Base-by-base conservation (phyloP, 2,888 invertebrate species). In the Caenorhabditis japonica region DNA sequence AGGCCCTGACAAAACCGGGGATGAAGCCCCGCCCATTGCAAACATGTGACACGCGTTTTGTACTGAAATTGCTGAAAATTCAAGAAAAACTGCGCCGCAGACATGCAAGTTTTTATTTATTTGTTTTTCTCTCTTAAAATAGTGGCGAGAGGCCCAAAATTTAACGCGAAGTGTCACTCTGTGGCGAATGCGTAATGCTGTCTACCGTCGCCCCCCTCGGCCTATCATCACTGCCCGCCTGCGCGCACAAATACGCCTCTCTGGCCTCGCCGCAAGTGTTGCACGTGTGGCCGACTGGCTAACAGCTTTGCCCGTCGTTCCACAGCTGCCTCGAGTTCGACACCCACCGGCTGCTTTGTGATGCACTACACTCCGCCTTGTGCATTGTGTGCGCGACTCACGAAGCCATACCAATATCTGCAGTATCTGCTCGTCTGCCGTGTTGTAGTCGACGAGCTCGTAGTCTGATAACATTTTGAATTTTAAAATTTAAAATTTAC, bases 381-480 rank as follows among this genome's bases (percentile, higher is more conserved):
- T 62, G n/a, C 51, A 47, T 36, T 62, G 70, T 58, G 72, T 64
- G 72, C 47, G 72, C 64, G 19, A 56, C 47, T 53, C 23, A 47
- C 33, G 55, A 59, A 60, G 59, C 59, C 34, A 66, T 60, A 59
- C 13, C 53, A 64, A 72, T 72, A 72, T 72, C 66, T 66, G 64
- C 66, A 66, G 72, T 72, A 72, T 72, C 64, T 72, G 72, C 72
- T 72, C 72, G 49, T 64, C 38, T 43, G 46, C 59, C 55, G 17
- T 49, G 53, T 72, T 49, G 46, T 72, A 64, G 62, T 53, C 46
- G 41, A 60, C 55, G 66, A 72, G 72, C 72, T 72, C 72, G 66
- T 72, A 51, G 66, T 72, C 47, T 44, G 66, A 72, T 66, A 46
- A 72, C 62, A 66, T 49, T 66, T 72, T 72, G n/a, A n/a, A n/a